Evolutionary conservation across 2,113 vertebrate species (phyloP), one percentile per base, ranked within the genome.

Genomic region (Platycercus adscitus): DNA sequence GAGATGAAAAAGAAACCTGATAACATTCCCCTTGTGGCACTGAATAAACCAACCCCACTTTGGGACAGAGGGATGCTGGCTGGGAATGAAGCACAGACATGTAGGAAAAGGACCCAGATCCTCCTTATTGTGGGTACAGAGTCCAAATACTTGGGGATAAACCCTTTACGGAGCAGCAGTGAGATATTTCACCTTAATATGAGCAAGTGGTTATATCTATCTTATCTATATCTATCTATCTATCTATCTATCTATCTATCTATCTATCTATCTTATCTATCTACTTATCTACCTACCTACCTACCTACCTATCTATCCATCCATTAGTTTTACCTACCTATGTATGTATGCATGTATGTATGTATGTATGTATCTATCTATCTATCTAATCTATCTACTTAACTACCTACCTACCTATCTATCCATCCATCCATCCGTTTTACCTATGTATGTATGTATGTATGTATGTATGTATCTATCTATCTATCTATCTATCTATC

Each of bases 111-210:
- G 52, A 12, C 43, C 28, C 3, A 78, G 55, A 90, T 71, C 65
- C 77, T 78, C 50, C 44, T 47, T 15, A 0, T 60, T 50, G 4
- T 33, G 60, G 28, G 26, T 6, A 43, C 21, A 0, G 46, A 0
- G 46, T 12, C 37, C 60, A 63, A 25, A n/a, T 20, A 2, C 9
- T 7, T 7, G 80, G 46, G 83, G 37, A 81, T 33, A 66, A 81
- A 88, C n/a, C 71, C 72, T 49, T 58, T 33, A 6, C 0, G 15
- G 72, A 63, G 71, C 29, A 80, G 77, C 5, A 7, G 20, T 3
- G 83, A 66, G 61, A 3, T 6, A 14, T 19, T 77, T 47, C 50
- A 13, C 33, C 33, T 58, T 58, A 58, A 58, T 35, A 58, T 9
- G 24, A 24, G 76, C 21, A 46, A 25, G 0, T 1, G 0, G 26